phyloP scores from a whole-genome alignment of 2,113 vertebrate genomes.

The Arvicanthis niloticus region DNA sequence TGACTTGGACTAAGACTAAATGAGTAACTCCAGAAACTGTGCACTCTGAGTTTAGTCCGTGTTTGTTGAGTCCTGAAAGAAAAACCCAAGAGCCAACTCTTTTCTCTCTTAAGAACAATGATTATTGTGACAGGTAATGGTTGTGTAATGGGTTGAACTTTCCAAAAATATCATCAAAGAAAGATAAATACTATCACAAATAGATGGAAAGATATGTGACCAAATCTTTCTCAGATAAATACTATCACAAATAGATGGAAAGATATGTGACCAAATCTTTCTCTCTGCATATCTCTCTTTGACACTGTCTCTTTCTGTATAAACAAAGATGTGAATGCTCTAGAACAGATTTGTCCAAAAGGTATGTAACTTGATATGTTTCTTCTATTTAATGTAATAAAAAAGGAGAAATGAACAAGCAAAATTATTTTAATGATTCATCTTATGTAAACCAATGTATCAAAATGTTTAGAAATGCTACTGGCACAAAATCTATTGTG shows the following conservation, averaged over 20 bases:
- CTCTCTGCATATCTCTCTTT: background rate
- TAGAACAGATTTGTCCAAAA: background rate
- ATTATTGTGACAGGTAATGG: background rate
- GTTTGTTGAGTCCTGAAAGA: background rate
- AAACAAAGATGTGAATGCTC: background rate
- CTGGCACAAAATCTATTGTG: background rate
- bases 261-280: too few relatives aligned
- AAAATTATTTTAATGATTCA: background rate
- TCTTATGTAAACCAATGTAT: conserved; percentile 18
- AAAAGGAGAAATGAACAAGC: background rate
- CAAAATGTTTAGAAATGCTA: conserved; percentile 41
- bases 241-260: background rate
- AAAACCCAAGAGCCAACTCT: background rate
- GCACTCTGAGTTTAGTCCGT: background rate
- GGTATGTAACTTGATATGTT: background rate
- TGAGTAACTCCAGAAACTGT: background rate
- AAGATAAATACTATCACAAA: background rate
- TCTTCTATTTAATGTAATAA: background rate
- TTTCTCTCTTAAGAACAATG: conserved; percentile 15
- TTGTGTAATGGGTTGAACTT: background rate
- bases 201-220: background rate
- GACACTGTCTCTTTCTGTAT: background rate
- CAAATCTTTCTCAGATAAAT: background rate
- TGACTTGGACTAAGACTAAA: background rate
- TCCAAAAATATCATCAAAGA: background rate